A percentile compares a stretch with the other conserved stretches of the same genome.
phyloP scores from a whole-genome alignment of 2,797 vertebrate species.

The Pipistrellus pygmaeus region DNA sequence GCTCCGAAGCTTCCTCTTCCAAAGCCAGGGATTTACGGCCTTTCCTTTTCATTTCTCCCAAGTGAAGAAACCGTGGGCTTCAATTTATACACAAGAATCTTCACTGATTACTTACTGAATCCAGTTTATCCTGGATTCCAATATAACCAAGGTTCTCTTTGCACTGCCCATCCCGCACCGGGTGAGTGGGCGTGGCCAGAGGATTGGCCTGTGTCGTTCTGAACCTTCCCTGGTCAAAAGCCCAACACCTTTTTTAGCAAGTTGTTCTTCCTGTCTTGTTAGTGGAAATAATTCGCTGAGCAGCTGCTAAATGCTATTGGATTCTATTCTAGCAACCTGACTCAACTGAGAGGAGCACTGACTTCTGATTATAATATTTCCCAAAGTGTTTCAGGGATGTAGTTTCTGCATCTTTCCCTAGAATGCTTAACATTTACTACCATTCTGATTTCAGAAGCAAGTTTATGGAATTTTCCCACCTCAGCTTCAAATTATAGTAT shows the following conservation, averaged over 20 bases:
- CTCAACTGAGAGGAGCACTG: not conserved
- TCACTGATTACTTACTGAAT: not conserved
- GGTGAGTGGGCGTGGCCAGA: not conserved
- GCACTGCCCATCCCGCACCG: not conserved
- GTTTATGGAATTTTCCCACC: not conserved
- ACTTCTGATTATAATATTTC: conserved; percentile 28
- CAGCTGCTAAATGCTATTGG: not conserved
- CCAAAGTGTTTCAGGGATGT: not conserved
- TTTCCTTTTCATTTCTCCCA: not conserved
- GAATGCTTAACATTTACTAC: not conserved
- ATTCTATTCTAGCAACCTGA: not conserved
- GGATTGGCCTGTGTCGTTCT: not conserved
- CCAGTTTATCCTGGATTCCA: not conserved
- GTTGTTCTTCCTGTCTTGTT: not conserved
- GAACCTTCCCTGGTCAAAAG: not conserved
- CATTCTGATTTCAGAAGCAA: not conserved
- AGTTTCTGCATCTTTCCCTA: conserved; percentile 27
- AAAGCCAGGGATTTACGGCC: not conserved
- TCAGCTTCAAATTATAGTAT: not conserved
- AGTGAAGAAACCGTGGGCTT: not conserved
- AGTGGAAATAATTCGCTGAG: conserved; percentile 8
- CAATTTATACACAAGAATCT: not conserved
- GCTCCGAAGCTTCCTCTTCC: not conserved
- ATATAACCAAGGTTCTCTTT: not conserved
- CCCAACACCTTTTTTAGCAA: not conserved